Conservation (phyloP, 2,888 invertebrate species). For the Plebejus argus region DNA sequence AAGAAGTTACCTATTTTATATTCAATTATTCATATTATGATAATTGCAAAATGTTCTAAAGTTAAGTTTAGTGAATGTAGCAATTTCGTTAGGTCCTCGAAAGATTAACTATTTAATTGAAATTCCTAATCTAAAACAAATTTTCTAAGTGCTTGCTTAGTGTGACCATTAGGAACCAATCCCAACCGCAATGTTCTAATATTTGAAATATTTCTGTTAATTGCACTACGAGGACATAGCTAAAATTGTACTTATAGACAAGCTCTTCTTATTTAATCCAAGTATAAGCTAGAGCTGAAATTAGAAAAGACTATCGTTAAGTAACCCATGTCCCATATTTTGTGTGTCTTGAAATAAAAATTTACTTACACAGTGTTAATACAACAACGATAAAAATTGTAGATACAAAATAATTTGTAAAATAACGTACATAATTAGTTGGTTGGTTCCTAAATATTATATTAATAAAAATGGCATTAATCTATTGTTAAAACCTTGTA, state of each 20-base stretch:
- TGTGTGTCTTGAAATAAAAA: not conserved
- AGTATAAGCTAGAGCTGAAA: not conserved
- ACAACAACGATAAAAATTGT: no score
- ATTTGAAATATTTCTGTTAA: constrained; percentile 21
- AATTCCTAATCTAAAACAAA: constrained; percentile 16
- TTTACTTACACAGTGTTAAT: no score
- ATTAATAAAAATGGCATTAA: no score
- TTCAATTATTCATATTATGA: not conserved
- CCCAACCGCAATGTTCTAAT: not conserved
- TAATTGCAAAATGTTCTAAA: not conserved
- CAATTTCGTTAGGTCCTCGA: not conserved
- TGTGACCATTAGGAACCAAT: not conserved
- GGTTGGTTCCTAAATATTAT: no score
- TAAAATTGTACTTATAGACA: not conserved
- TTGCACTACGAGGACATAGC: constrained; percentile 21
- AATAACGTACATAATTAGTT: no score
- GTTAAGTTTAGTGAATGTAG: not conserved
- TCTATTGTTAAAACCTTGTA: no score
- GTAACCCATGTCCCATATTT: not conserved
- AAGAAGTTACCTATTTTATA: not conserved
- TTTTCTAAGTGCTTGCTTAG: not conserved
- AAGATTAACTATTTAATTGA: not conserved
- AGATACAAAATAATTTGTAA: no score
- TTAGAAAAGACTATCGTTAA: no score
- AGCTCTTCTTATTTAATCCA: not conserved